Evolutionary conservation across 1,140 invertebrate genomes (phyloP).

Genomic region (Drosophila oshimai): DNA sequence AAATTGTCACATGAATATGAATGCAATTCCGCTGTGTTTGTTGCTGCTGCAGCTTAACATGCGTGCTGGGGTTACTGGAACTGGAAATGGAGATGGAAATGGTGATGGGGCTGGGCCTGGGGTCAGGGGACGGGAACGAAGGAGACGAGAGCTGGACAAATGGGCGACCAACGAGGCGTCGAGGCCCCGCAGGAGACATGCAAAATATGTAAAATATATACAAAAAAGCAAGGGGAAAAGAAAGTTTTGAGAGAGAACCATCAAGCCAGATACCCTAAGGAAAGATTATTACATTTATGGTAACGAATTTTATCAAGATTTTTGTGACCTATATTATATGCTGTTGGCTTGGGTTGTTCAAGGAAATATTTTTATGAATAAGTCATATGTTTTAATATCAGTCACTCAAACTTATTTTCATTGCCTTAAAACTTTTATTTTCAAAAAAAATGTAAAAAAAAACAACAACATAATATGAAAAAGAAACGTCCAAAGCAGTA

Average conservation of each 20-base stretch:
- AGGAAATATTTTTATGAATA: too few species aligned
- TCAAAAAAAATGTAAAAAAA: too few species aligned
- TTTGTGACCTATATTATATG: too few species aligned
- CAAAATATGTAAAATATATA: conserved; percentile 36
- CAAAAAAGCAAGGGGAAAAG: background rate
- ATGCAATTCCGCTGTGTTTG: conserved; percentile 29
- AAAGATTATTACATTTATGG: background rate
- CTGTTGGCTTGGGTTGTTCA: too few species aligned
- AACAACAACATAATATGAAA: too few species aligned
- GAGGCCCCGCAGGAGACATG: conserved; percentile 32
- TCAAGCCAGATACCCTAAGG: background rate
- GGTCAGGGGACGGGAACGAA: background rate
- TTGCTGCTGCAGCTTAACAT: conserved; percentile 23
- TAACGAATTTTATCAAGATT: background rate
- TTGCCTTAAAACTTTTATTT: too few species aligned
- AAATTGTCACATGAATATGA: conserved; percentile 49
- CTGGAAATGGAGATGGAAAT: conserved; percentile 21
- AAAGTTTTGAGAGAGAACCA: background rate
- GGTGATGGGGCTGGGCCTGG: background rate
- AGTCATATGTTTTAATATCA: too few species aligned
- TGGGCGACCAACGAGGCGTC: conserved; percentile 35
- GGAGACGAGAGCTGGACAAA: conserved; percentile 26
- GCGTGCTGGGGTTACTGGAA: conserved; percentile 24
- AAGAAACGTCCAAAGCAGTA: too few species aligned
- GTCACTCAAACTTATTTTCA: too few species aligned